Evolutionary conservation across 1,140 invertebrate species (phyloP).

Genomic region (Parasteatoda tepidariorum): DNA sequence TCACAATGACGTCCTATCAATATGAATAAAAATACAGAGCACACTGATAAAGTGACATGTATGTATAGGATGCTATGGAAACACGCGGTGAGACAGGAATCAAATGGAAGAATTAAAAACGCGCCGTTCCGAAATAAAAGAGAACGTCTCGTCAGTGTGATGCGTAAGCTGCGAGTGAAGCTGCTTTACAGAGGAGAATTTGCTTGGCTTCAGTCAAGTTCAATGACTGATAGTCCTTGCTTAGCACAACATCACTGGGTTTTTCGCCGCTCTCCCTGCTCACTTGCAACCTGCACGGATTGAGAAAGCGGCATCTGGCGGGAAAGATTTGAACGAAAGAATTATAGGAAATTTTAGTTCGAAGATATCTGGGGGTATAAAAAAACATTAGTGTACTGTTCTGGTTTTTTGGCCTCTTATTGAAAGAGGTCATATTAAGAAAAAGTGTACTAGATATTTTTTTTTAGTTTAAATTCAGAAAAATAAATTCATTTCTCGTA

Average conservation of each 20-base stretch:
- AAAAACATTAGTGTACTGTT: too few relatives aligned
- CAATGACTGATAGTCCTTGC: slow-evolving; percentile 55
- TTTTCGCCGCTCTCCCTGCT: background rate
- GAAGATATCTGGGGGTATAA: too few relatives aligned
- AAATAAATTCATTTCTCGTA: too few relatives aligned
- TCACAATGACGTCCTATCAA: background rate
- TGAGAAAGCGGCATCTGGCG: slow-evolving; percentile 27
- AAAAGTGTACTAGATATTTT: too few relatives aligned
- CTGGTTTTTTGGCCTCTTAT: too few relatives aligned
- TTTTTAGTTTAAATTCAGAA: too few relatives aligned
- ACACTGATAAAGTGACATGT: background rate
- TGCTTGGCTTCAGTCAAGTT: slow-evolving; percentile 30
- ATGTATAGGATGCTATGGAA: background rate
- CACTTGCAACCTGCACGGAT: background rate
- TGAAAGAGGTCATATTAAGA: too few relatives aligned
- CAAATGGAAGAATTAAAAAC: too few relatives aligned
- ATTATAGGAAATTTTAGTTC: too few relatives aligned
- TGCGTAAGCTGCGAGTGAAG: slow-evolving; percentile 20
- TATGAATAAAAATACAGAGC: background rate
- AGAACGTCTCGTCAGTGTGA: slow-evolving; percentile 1
- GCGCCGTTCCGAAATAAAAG: slow-evolving; percentile 11
- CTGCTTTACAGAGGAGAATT: background rate
- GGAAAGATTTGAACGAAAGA: background rate
- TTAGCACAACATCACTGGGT: slow-evolving; percentile 16
- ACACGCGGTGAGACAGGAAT: slow-evolving; percentile 47